Evolutionary conservation across 1,140 invertebrate species (phyloP), one percentile per base, ranked within the genome.

Genomic region (Dreissena rostriformis): DNA sequence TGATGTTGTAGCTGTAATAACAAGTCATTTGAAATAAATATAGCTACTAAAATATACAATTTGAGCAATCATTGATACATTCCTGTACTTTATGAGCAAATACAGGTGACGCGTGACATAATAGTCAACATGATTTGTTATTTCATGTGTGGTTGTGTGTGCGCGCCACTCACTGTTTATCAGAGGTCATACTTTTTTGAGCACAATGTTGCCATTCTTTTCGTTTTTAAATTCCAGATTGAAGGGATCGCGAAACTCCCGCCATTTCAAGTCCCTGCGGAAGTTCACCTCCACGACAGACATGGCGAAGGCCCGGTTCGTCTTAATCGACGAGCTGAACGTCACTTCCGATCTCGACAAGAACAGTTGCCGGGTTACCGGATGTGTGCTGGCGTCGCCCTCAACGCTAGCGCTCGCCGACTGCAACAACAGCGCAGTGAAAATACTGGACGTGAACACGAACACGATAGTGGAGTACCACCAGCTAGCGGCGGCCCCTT

Each of bases 371-470:
- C 17, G 57, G 12, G 22, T 61, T 24, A 61, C 57, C 17, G 57
- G 57, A 61, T 61, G 57, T 61, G 57, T 61, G 11, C 57, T 61
- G 17, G 57, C 22, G 6, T n/a, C 57, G 4, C 57, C 57, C 22
- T n/a, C 4, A 4, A 61, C 57, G 57, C 17, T 61, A 24, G 57
- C 57, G 2, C 17, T 61, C 17, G 57, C 57, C 57, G 57, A 61
- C 22, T 61, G 57, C 57, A 61, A 61, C 57, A 61, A 61, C 57
- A 61, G 57, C 57, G 57, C 57, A 19, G 57, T 61, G 17, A 61
- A 61, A 61, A 61, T 61, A n/a, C 17, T 61, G 22, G 57, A 61
- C 57, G 22, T 61, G 17, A 19, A 61, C 17, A 61, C 17, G 17
- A 61, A 61, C 57, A 61, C 17, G 6, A 61, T 61, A n/a, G 57